A percentile compares a stretch with the other conserved stretches of the same genome.
Evolutionary conservation across 2,888 invertebrate species (phyloP).

Genomic region (Polydrusus tereticollis): DNA sequence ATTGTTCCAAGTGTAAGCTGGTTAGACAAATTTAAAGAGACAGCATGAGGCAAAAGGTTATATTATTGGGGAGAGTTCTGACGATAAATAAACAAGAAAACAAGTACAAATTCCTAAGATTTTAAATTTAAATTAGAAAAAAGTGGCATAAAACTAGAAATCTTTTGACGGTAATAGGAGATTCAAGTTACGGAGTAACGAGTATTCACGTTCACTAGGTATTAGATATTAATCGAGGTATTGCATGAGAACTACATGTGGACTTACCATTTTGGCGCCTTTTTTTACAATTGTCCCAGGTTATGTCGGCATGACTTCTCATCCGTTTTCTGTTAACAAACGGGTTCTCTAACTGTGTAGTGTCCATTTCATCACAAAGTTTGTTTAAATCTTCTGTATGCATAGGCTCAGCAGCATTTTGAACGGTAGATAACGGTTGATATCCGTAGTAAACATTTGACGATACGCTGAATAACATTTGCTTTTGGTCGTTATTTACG

Average conservation of each 20-base stretch:
- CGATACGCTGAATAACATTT: constrained; percentile 21
- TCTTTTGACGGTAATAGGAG: too few species aligned
- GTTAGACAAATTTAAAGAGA: too few species aligned
- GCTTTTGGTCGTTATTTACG: background rate
- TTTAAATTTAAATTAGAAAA: too few species aligned
- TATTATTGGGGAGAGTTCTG: too few species aligned
- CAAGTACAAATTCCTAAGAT: too few species aligned
- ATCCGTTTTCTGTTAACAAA: constrained; percentile 22
- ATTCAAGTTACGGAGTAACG: too few species aligned
- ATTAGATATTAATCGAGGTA: too few species aligned
- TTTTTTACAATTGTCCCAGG: constrained; percentile 57
- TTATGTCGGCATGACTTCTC: constrained; percentile 3
- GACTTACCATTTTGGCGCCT: constrained; percentile 63
- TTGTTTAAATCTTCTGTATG: constrained; percentile 22
- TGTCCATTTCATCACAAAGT: constrained; percentile 24
- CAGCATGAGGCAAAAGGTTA: too few species aligned
- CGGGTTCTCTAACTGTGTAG: background rate
- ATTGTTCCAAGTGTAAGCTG: too few species aligned
- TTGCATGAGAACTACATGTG: constrained; percentile 55
- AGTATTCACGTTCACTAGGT: too few species aligned
- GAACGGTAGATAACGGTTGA: constrained; percentile 26
- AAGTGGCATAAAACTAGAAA: too few species aligned
- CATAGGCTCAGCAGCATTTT: constrained; percentile 17
- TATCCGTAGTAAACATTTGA: constrained; percentile 46
- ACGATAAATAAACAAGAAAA: too few species aligned